A percentile compares a stretch with the other conserved stretches of the same genome.
These are phyloP conservation scores for Drosophila albomicans DNA, from an alignment of 1,140 invertebrate genomes.

Conservation along the genomic window DNA sequence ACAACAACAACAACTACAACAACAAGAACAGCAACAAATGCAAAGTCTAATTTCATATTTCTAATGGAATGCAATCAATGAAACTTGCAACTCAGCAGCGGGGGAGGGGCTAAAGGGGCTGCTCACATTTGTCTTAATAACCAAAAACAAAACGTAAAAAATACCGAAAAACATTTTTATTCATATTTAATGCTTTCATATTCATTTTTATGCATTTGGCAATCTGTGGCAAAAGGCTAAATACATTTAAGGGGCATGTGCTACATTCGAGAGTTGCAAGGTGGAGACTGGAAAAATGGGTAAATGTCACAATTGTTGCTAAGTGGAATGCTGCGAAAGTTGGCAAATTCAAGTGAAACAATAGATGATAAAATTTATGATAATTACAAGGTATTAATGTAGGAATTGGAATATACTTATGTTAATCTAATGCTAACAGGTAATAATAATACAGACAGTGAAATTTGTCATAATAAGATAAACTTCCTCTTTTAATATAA, in stretches of 20 bases:
- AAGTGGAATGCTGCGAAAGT: too few species aligned
- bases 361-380: too few species aligned
- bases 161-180: conserved; percentile 20
- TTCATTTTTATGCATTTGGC: not conserved
- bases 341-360: too few species aligned
- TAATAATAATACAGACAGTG: too few species aligned
- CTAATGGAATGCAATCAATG: conserved; percentile 46
- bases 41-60: conserved; percentile 52
- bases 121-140: conserved; percentile 1
- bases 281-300: not conserved
- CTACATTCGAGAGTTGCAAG: too few species aligned
- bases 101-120: not conserved
- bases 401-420: too few species aligned
- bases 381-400: too few species aligned
- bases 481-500: too few species aligned
- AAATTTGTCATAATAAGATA: too few species aligned
- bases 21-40: conserved; percentile 17
- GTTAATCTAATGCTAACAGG: too few species aligned
- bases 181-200: conserved; percentile 8
- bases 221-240: not conserved
- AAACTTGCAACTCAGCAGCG: not conserved
- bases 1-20: conserved; percentile 44
- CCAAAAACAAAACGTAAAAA: too few species aligned
- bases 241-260: not conserved
- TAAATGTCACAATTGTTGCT: too few species aligned